phyloP scores from a whole-genome alignment of 2,113 vertebrate species.

The Nothobranchius kuhntae region DNA sequence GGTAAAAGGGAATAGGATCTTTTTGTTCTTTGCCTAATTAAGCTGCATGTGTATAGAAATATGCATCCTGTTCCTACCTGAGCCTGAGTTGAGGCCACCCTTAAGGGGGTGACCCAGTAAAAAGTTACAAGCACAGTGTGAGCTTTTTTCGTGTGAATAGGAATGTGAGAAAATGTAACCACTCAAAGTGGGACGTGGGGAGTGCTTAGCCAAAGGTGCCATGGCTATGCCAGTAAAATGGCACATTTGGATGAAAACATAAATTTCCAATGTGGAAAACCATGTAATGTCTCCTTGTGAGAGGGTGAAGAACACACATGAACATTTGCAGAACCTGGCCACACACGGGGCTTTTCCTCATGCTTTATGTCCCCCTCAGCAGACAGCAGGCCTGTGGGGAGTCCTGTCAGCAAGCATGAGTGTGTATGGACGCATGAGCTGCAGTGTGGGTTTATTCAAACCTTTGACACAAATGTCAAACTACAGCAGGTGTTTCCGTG shows the following conservation, averaged over 20 bases:
- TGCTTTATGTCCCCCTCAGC: constrained; percentile 46
- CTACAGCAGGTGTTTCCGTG: constrained; percentile 43
- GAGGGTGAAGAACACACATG: constrained; percentile 7
- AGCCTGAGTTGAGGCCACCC: constrained; percentile 67
- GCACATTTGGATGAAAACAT: constrained; percentile 55
- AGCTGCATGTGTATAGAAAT: constrained; percentile 66
- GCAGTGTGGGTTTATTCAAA: constrained; percentile 39
- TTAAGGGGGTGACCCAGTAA: constrained; percentile 72
- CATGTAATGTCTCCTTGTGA: constrained; percentile 53
- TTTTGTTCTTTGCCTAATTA: constrained; percentile 77
- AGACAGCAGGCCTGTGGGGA: constrained; percentile 62
- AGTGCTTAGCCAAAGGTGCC: constrained; percentile 47
- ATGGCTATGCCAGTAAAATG: constrained; percentile 46
- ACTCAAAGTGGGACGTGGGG: constrained; percentile 39
- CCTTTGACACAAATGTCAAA: constrained; percentile 52
- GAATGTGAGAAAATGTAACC: constrained; percentile 9
- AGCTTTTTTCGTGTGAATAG: neutral
- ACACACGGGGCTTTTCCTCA: constrained; percentile 23
- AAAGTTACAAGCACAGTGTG: constrained; percentile 58
- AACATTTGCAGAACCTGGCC: neutral
- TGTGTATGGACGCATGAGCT: neutral
- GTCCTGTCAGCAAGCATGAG: constrained; percentile 36
- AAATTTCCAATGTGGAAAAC: constrained; percentile 55
- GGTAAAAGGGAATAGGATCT: constrained; percentile 65
- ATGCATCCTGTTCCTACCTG: constrained; percentile 68